Evolutionary conservation across 37 sponge, comb jelly and placozoan genomes (phyloP).

Genomic region (Dysidea cf. avara): DNA sequence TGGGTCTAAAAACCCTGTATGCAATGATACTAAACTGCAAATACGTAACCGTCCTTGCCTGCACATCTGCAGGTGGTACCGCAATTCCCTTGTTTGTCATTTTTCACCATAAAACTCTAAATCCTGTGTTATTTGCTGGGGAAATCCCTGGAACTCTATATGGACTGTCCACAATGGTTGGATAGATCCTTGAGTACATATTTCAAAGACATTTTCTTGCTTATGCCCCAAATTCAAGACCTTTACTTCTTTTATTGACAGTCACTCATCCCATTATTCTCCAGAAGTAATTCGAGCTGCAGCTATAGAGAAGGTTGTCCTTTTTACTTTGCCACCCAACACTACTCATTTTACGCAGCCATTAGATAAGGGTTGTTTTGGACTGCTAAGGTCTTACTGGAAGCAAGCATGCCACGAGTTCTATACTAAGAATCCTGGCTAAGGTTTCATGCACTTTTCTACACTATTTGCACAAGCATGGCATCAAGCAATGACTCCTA

Average conservation of each 20-base stretch:
- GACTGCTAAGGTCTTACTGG: constrained; percentile 48
- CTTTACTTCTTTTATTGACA: constrained; percentile 65
- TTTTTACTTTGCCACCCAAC: constrained; percentile 61
- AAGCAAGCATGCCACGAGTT: no score
- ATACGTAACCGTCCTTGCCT: neutral
- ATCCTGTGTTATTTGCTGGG: neutral
- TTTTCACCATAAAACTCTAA: neutral
- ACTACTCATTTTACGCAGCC: constrained; percentile 69
- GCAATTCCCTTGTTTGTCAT: neutral
- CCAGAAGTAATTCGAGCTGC: constrained; percentile 30
- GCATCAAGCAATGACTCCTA: no score
- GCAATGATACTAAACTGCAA: no score
- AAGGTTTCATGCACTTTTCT: no score
- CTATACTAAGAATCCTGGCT: no score
- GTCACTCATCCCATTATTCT: constrained; percentile 59
- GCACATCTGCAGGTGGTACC: neutral
- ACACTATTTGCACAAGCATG: no score
- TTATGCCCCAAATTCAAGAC: no score
- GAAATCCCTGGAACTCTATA: constrained; percentile 1
- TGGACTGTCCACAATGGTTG: neutral
- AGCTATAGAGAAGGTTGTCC: constrained; percentile 26
- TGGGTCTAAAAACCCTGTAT: no score
- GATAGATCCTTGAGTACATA: no score
- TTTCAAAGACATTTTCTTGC: no score
- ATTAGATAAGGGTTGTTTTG: constrained; percentile 53